These are phyloP conservation scores for Cynodonichthys magdalenae DNA, from an alignment of 2,797 vertebrate genomes.

Conservation along the genomic window DNA sequence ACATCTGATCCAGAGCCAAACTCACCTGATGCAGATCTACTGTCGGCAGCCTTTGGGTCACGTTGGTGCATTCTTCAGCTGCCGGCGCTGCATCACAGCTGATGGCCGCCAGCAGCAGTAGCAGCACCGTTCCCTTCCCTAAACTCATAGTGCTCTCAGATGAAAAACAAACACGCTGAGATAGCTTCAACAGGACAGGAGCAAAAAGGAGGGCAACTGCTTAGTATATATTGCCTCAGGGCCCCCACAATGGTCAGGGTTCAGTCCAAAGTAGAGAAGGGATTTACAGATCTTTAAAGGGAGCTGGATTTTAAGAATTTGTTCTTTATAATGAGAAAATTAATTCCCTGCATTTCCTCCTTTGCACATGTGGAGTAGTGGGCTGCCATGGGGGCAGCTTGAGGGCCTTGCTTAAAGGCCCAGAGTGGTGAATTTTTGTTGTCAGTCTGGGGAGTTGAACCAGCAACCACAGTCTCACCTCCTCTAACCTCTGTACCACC, in stretches of 20 bases:
- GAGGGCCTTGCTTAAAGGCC: no score
- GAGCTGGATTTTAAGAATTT: no score
- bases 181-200: not conserved
- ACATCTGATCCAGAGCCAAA: no score
- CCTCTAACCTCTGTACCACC: no score
- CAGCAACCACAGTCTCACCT: no score
- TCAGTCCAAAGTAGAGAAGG: constrained; percentile 1
- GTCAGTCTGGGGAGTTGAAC: no score
- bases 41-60: not conserved
- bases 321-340: no score
- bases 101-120: constrained; percentile 21
- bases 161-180: not conserved
- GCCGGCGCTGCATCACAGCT: not conserved
- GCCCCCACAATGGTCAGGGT: not conserved
- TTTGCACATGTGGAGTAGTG: no score
- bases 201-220: not conserved
- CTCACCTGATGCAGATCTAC: constrained; percentile 31
- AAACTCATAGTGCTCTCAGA: constrained; percentile 26
- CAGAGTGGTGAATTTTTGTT: no score
- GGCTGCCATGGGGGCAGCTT: no score
- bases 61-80: not conserved
- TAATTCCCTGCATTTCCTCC: no score
- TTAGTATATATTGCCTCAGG: not conserved
- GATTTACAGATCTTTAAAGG: no score
- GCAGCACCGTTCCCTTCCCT: not conserved